Base-by-base conservation (phyloP, 2,888 invertebrate species). In the Margaritifera margaritifera region DNA sequence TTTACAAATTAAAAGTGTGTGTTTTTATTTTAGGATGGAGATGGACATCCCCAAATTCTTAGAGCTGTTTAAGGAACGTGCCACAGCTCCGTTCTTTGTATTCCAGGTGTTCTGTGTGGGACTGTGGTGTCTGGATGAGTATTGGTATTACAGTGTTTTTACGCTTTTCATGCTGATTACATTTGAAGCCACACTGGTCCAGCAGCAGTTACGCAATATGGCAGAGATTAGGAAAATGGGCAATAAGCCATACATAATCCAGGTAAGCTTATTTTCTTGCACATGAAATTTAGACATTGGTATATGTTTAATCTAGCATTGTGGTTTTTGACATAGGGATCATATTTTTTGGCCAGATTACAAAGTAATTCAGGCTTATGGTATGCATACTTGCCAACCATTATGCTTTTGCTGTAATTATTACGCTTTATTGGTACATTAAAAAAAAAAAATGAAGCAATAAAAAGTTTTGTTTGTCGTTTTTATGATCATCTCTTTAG, bases 71-170 rank as follows among this genome's bases (percentile, higher is more conserved):
- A 95, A 94, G 84, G 99, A 99, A 91, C 92, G 99, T 82, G 99
- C 99, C 1, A 98, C 99, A 0, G 99, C 99, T 0, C 99, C 99
- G 2, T 99, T 99, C 91, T 99, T 99, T 90, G 98, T 99, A 6
- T 99, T 99, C 90, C 99, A 99, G 94, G 96, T 99, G 69, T 99
- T 99, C 89, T 99, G 99, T 87, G 99, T 99, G 60, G 96, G 95
- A 19, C 92, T 99, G 4, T 99, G 99, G 99, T 99, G 99, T 91
- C 92, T 99, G 80, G 99, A 99, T 89, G 98, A 98, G 88, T 99
- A 98, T 90, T 98, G 98, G 98, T 91, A 98, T 89, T 99, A 98
- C 90, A 97, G 97, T 66, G 93, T 99, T 71, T 98, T 99, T 89
- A 99, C 99, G 0, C 92, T 99, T 1, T 93, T 96, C 65, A 98